Base-by-base conservation (phyloP, 2,113 vertebrate species). In the Hylia prasina region DNA sequence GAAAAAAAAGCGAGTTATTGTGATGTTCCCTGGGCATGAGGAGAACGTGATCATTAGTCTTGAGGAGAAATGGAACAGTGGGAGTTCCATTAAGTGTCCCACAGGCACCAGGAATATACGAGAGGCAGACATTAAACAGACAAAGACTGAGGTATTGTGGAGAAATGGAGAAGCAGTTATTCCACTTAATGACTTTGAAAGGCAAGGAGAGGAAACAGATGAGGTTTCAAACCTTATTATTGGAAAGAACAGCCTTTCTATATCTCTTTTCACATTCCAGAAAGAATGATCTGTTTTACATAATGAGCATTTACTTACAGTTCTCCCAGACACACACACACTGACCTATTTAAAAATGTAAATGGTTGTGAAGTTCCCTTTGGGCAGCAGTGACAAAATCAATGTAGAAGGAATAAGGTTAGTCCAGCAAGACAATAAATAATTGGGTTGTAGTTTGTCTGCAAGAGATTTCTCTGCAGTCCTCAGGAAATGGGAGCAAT, bases 341-440 rank as follows among this genome's bases (percentile, higher is more conserved):
- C 39, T 81, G 88, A 93, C 90, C 88, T 90, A 84, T 68, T 90
- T 93, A 89, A 96, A 94, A 93, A 93, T 93, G 94, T 72, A 95
- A 93, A 90, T 93, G 69, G 92, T 81, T 50, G 7, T 47, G 15
- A 70, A 93, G 35, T 93, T 86, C 68, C 85, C 92, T 96, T 85
- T 2, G 35, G 88, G 90, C 64, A 89, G 60, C 39, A 84, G 76
- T 92, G 86, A 89, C 88, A 94, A 90, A 90, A 89, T 92, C 88
- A 75, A 8, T 89, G 76, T 65, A 53, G 90, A 94, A 96, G 79
- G 82, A 95, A 90, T 64, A 93, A 61, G 64, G 79, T 83, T 96
- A 92, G 68, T 82, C 90, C 82, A 90, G 86, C 44, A 89, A 89
- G 76, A 85, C 90, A 81, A 9, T 45, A 27, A 12, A 6, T 87